These are phyloP conservation scores for Cinclus cinclus DNA, from an alignment of 2,113 vertebrate species.

Conservation along the genomic window DNA sequence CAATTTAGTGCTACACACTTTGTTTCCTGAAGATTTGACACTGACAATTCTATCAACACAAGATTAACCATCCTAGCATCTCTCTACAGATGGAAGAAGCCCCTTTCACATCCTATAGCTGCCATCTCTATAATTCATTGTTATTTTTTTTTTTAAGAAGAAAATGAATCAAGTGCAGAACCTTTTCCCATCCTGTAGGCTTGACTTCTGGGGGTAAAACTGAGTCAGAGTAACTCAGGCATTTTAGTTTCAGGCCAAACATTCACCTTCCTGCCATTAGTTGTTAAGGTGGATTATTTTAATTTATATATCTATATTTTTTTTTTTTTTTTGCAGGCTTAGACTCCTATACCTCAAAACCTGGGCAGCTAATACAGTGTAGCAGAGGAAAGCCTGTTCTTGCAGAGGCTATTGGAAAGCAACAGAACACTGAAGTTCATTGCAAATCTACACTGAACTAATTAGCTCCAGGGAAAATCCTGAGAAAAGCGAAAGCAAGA, in stretches of 20 bases:
- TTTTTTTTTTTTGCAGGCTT: rapidly evolving
- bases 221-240: neutral
- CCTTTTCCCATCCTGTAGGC: neutral
- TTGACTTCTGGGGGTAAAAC: neutral
- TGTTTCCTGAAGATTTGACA: neutral
- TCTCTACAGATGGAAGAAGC: neutral
- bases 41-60: neutral
- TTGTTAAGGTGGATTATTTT: neutral
- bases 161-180: neutral
- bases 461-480: neutral
- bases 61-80: neutral
- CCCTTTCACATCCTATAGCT: neutral
- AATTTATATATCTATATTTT: neutral
- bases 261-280: neutral
- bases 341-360: neutral
- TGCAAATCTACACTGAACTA: neutral
- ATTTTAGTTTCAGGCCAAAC: neutral
- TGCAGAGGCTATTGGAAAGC: neutral
- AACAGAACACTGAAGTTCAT: neutral
- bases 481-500: neutral
- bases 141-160: neutral
- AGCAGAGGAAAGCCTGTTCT: neutral
- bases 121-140: neutral
- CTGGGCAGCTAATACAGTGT: neutral
- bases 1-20: neutral